These are phyloP conservation scores for Dissostichus mawsoni DNA, from an alignment of 2,113 vertebrate genomes.

Conservation along the genomic window DNA sequence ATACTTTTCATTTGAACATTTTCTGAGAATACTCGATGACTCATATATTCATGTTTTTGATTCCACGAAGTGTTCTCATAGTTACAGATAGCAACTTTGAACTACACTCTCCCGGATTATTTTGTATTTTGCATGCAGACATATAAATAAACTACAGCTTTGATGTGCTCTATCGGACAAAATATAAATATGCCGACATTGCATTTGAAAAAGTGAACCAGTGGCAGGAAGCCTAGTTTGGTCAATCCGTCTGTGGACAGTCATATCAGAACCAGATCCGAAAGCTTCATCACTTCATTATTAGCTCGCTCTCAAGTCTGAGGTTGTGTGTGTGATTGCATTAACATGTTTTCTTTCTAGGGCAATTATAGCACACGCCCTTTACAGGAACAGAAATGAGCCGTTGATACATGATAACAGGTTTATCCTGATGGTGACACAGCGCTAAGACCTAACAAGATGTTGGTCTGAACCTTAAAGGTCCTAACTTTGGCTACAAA, in stretches of 20 bases:
- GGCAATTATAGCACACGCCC: background rate
- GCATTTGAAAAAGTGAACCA: slow-evolving; percentile 12
- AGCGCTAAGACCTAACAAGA: background rate
- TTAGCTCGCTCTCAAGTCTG: too few species aligned
- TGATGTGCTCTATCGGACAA: slow-evolving; percentile 1
- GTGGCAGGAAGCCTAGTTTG: background rate
- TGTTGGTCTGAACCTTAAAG: background rate
- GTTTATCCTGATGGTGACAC: background rate
- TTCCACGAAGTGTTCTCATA: slow-evolving; percentile 2
- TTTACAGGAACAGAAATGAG: background rate
- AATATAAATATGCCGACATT: background rate
- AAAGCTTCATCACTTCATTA: background rate
- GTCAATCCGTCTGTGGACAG: background rate
- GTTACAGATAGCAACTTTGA: slow-evolving; percentile 14
- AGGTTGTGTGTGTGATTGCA: too few species aligned
- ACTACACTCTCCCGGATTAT: slow-evolving; percentile 1
- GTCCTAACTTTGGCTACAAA: background rate
- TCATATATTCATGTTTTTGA: background rate
- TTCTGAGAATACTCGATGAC: slow-evolving; percentile 1
- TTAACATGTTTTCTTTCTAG: background rate
- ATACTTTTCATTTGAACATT: slow-evolving; percentile 1
- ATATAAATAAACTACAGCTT: slow-evolving; percentile 8
- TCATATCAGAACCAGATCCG: background rate
- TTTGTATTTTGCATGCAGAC: background rate
- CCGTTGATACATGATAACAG: background rate